These are phyloP conservation scores for Bombus cullumanus DNA, from an alignment of 1,140 invertebrate species.

Conservation along the genomic window DNA sequence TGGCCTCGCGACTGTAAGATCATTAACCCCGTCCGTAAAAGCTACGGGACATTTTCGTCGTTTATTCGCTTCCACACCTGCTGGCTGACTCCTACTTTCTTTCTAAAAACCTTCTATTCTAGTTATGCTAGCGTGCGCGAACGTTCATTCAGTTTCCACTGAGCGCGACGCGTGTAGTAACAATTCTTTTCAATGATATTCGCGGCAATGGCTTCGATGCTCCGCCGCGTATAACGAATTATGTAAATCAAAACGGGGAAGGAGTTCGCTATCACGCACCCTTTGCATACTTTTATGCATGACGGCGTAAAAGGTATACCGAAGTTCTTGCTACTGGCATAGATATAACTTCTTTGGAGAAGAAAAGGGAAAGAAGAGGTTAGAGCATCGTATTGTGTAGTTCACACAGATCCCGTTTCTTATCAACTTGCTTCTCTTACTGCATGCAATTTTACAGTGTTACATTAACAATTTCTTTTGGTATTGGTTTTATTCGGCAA, in stretches of 20 bases:
- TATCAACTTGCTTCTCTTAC: background rate
- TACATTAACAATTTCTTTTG: background rate
- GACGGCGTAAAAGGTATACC: constrained; percentile 67
- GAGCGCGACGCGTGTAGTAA: background rate
- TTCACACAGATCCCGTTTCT: background rate
- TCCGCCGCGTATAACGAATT: constrained; percentile 65
- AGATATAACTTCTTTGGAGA: background rate
- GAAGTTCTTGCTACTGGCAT: background rate
- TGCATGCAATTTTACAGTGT: background rate
- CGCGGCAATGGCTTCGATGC: constrained; percentile 15
- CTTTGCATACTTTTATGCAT: constrained; percentile 60
- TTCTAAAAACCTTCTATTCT: background rate
- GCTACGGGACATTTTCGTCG: constrained; percentile 10
- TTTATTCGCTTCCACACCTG: too few species aligned
- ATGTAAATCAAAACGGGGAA: constrained; percentile 73
- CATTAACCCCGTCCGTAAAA: constrained; percentile 21
- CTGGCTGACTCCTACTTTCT: background rate
- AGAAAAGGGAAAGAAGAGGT: background rate
- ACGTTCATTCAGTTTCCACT: background rate
- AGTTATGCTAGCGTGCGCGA: background rate
- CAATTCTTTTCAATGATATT: constrained; percentile 21
- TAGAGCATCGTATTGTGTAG: background rate
- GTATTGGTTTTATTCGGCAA: too few species aligned
- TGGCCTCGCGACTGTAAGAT: constrained; percentile 6
- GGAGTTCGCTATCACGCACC: constrained; percentile 70